Percentiles rank a stretch among this genome's conserved stretches.
These are phyloP conservation scores for Agrochola lota DNA, from an alignment of 2,888 invertebrate genomes.

Conservation along the genomic window DNA sequence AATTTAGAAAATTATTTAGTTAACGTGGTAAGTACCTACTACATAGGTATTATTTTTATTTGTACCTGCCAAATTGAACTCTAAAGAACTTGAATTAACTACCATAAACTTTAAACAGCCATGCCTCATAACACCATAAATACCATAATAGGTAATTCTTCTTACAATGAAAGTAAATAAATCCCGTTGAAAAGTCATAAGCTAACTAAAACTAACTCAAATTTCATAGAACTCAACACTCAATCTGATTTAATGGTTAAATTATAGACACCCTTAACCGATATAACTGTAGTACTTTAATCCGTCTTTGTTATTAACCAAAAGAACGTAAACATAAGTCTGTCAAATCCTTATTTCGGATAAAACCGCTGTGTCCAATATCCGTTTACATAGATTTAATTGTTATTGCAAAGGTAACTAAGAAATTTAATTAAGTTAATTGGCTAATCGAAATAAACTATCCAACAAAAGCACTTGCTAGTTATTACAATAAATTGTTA, in stretches of 20 bases:
- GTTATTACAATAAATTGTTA: not conserved
- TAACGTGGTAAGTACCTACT: too few relatives aligned
- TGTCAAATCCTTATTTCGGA: not conserved
- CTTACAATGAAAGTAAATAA: not conserved
- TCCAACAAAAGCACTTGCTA: not conserved
- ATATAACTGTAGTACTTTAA: conserved; percentile 1
- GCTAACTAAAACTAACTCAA: not conserved
- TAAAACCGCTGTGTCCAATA: not conserved
- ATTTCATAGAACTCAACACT: conserved; percentile 12
- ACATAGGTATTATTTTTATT: too few relatives aligned
- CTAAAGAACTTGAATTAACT: not conserved
- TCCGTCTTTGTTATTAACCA: conserved; percentile 6
- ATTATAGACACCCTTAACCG: not conserved
- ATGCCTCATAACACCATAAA: not conserved
- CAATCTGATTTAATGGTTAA: not conserved
- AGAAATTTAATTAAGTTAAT: not conserved
- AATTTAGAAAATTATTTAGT: too few relatives aligned
- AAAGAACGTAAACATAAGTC: conserved; percentile 11
- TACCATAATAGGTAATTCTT: not conserved
- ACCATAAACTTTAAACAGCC: not conserved
- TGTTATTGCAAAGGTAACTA: not conserved
- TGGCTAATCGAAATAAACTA: not conserved
- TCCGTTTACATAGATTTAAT: not conserved
- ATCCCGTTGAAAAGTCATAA: not conserved
- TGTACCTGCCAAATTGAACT: not conserved